Percentiles rank a stretch among this genome's conserved stretches.
phyloP scores from a whole-genome alignment of 2,797 vertebrate species.

The Tolypeutes matacus region DNA sequence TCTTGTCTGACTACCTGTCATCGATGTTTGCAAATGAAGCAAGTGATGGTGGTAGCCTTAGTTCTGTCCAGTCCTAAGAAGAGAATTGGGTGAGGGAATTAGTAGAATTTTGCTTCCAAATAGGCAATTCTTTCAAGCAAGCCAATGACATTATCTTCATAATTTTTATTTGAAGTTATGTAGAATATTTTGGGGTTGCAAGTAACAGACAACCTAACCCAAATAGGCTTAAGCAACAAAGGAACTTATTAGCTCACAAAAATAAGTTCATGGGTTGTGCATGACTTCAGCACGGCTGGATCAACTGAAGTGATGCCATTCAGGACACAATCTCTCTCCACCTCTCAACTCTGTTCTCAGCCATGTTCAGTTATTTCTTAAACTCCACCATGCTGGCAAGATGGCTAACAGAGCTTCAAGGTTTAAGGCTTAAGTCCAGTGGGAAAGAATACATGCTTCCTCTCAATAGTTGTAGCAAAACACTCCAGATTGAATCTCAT shows the following conservation, averaged over 20 bases:
- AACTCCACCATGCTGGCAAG: neutral
- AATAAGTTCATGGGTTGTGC: neutral
- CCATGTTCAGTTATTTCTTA: neutral
- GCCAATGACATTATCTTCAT: neutral
- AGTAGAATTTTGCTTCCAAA: neutral
- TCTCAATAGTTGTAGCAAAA: neutral
- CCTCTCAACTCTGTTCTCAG: neutral
- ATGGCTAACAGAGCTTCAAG: neutral
- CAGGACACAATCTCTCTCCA: neutral
- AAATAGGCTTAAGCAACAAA: neutral
- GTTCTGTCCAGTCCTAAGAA: neutral
- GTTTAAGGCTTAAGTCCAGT: constrained; percentile 2
- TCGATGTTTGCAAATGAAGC: neutral
- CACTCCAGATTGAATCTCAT: neutral
- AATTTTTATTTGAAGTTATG: neutral
- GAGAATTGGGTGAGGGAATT: constrained; percentile 49
- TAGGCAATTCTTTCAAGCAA: constrained; percentile 43
- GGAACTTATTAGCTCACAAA: neutral
- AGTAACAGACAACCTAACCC: neutral
- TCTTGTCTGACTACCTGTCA: neutral
- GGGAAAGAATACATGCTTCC: neutral
- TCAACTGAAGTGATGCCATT: neutral
- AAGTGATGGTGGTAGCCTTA: neutral
- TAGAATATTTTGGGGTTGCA: neutral
- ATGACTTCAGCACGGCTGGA: neutral